phyloP scores from a whole-genome alignment of 2,888 invertebrate genomes.

The Philopedon plagiatum region DNA sequence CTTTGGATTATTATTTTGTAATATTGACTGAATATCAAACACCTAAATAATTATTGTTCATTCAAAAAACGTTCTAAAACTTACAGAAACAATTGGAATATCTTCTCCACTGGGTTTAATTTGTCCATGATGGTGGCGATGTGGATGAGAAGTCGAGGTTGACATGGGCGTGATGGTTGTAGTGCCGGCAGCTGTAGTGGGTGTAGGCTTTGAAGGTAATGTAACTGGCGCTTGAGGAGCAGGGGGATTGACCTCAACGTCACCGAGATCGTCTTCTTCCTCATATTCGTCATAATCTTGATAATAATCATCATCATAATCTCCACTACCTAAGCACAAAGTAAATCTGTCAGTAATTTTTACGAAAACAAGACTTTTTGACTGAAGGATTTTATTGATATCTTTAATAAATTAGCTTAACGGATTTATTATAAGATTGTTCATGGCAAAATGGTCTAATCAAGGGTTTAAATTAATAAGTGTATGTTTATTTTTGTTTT shows the following conservation, averaged over 20 bases:
- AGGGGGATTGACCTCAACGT: constrained; percentile 42
- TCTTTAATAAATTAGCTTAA: no score
- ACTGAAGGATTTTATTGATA: no score
- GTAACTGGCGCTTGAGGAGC: constrained; percentile 33
- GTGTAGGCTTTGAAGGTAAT: constrained; percentile 50
- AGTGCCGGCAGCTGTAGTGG: constrained; percentile 52
- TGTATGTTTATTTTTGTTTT: no score
- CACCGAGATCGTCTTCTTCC: constrained; percentile 55
- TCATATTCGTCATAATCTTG: constrained; percentile 69
- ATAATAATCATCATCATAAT: constrained; percentile 65
- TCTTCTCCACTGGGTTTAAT: constrained; percentile 54
- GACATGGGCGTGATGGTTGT: constrained; percentile 51
- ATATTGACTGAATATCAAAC: no score
- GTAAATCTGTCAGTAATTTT: no score
- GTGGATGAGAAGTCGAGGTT: constrained; percentile 63
- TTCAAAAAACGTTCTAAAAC: no score
- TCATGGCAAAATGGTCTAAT: no score
- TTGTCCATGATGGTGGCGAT: constrained; percentile 70
- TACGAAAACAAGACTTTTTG: no score
- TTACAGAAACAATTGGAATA: constrained; percentile 20
- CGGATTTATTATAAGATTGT: no score
- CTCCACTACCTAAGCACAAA: constrained; percentile 60
- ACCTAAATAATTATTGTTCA: no score
- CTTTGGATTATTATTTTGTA: no score
- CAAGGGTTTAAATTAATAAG: no score